Evolutionary conservation across 2,888 invertebrate genomes (phyloP), one percentile per base, ranked within the genome.

Genomic region (Atethmia centrago): DNA sequence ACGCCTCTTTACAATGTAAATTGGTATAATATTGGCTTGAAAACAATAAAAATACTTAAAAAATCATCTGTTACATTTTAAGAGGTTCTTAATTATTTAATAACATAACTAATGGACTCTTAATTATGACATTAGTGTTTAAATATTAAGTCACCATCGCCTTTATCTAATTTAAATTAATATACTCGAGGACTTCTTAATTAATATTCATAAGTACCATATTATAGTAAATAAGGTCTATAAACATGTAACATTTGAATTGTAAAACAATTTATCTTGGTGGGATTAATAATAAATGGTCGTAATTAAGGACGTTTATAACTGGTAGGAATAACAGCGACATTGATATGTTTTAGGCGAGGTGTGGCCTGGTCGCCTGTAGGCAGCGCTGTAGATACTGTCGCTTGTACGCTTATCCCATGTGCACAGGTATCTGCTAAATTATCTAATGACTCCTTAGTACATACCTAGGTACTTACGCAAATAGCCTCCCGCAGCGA

Each of bases 401-500:
- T 59, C 31, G 47, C 61, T 71, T 47, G 25, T 55, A 51, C 62
- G 68, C 45, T 58, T 80, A 73, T 69, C 72, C 68, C 75, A 77
- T 68, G n/a, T 74, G 62, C 53, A 49, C 28, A 77, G 51, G 71
- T 74, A 73, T 74, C 75, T 66, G 73, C 72, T 59, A 80, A 82
- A 84, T 76, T 72, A 84, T 73, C 64, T 78, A 77, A 84, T 77
- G 74, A 73, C 69, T 71, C 76, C 55, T 79, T 67, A 71, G 68
- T 55, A 61, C 45, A 64, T 62, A 58, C 31, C 36, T 56, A 36
- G n/a, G 55, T 66, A 65, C 25, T 16, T 75, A 51, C 51, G 62
- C 77, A 83, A 85, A 87, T 86, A 81, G 75, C 42, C 84, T 82
- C 75, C 77, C 63, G 51, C 74, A 64, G 80, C 74, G 66, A 59